phyloP scores from a whole-genome alignment of 2,797 vertebrate genomes.

The Coracias cyanogaster region DNA sequence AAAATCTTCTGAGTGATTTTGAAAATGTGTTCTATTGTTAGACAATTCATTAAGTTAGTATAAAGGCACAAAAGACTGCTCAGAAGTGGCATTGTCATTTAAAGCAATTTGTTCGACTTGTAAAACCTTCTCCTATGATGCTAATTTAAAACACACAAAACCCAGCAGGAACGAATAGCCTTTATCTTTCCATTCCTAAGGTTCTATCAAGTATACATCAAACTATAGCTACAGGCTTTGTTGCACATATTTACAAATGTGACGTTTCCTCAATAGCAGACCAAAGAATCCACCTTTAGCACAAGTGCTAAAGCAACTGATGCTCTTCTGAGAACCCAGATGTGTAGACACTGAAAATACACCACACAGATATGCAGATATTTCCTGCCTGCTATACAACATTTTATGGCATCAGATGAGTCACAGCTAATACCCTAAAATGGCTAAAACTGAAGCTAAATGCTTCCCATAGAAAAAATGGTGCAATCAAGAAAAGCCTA shows the following conservation, averaged over 20 bases:
- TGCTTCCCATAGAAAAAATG: too few species aligned
- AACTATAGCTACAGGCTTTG: slow-evolving; percentile 47
- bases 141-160: slow-evolving; percentile 63
- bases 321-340: background rate
- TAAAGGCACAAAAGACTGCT: slow-evolving; percentile 39
- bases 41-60: slow-evolving; percentile 56
- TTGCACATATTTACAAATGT: slow-evolving; percentile 35
- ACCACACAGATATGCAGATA: background rate
- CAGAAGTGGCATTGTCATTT: slow-evolving; percentile 28
- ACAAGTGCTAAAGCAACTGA: background rate
- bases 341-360: background rate
- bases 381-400: background rate
- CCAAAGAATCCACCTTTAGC: background rate
- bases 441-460: background rate
- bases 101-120: slow-evolving; percentile 57
- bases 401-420: background rate
- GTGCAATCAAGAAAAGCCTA: too few species aligned
- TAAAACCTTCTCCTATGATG: slow-evolving; percentile 33
- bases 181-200: slow-evolving; percentile 56
- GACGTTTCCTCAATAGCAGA: background rate
- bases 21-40: slow-evolving; percentile 25
- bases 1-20: slow-evolving; percentile 54
- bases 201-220: slow-evolving; percentile 55
- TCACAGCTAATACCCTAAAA: background rate
- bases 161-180: slow-evolving; percentile 36